Conservation (phyloP, 2,113 vertebrate species). For the Lichenostomus cassidix region DNA sequence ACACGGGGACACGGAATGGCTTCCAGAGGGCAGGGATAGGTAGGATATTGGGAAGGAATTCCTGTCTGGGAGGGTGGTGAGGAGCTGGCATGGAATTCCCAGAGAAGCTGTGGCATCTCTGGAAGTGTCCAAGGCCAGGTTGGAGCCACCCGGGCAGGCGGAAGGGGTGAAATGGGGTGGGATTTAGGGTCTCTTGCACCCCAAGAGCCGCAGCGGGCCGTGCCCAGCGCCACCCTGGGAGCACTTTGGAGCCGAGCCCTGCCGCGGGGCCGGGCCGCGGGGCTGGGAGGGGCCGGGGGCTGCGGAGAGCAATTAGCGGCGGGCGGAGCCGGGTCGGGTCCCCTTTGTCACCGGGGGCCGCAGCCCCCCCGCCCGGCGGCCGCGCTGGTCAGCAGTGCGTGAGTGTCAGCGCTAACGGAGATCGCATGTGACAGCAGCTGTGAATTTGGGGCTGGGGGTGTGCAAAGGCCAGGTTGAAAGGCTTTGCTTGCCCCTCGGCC, state of each 20-base stretch:
- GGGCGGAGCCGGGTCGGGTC: neutral
- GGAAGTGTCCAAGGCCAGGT: neutral
- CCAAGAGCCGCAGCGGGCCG: no score
- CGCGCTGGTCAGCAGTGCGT: neutral
- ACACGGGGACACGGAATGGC: no score
- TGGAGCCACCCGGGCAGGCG: neutral
- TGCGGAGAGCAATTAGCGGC: slow-evolving; percentile 49
- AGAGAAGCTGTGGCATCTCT: neutral
- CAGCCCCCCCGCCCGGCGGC: neutral
- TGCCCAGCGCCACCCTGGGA: no score
- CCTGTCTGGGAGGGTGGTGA: rapidly evolving
- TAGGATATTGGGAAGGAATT: neutral
- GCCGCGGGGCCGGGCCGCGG: neutral
- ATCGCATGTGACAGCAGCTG: slow-evolving; percentile 43
- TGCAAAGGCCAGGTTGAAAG: slow-evolving; percentile 34
- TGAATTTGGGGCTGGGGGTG: slow-evolving; percentile 34
- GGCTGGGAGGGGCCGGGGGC: neutral
- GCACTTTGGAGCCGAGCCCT: slow-evolving; percentile 3
- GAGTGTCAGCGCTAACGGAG: slow-evolving; percentile 27
- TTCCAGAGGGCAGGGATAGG: neutral
- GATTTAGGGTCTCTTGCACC: neutral
- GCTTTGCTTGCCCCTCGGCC: neutral
- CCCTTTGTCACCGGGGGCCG: slow-evolving; percentile 40
- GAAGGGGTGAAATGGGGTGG: neutral
- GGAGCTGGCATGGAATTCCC: neutral